Conservation (phyloP, 2,797 vertebrate genomes). For the Sebastes trivittatus region DNA sequence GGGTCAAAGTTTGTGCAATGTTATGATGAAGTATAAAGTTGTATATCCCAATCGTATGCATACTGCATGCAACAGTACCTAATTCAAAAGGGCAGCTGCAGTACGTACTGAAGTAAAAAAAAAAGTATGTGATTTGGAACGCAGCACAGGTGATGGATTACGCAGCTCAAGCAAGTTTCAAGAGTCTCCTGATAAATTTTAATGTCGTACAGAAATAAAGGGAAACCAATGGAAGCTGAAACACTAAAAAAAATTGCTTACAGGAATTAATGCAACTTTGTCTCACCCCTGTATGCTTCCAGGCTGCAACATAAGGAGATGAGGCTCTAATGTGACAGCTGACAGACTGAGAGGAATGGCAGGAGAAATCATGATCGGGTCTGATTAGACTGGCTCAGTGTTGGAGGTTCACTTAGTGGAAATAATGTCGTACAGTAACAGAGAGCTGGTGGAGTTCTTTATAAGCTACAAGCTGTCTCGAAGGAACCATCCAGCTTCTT, state of each 20-base stretch:
- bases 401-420: conserved; percentile 28
- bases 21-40: too few relatives aligned
- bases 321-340: conserved; percentile 26
- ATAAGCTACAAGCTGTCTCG: conserved; percentile 93
- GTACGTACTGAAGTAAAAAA: too few relatives aligned
- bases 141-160: neutral
- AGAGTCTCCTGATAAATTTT: neutral
- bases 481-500: conserved; percentile 86
- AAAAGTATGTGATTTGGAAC: too few relatives aligned
- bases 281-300: neutral
- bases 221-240: neutral
- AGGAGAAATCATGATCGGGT: conserved; percentile 28
- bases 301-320: conserved; percentile 18
- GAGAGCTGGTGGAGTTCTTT: conserved; percentile 93
- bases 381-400: conserved; percentile 41
- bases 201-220: neutral
- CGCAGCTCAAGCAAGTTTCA: neutral
- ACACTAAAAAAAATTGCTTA: neutral
- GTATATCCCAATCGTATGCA: too few relatives aligned
- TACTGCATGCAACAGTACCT: too few relatives aligned
- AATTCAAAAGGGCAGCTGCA: too few relatives aligned
- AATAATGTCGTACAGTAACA: conserved; percentile 90
- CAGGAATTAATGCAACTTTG: neutral
- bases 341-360: conserved; percentile 31
- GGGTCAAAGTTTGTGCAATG: too few relatives aligned